phyloP scores from a whole-genome alignment of 1,140 invertebrate genomes.

The Macrobrachium nipponense region DNA sequence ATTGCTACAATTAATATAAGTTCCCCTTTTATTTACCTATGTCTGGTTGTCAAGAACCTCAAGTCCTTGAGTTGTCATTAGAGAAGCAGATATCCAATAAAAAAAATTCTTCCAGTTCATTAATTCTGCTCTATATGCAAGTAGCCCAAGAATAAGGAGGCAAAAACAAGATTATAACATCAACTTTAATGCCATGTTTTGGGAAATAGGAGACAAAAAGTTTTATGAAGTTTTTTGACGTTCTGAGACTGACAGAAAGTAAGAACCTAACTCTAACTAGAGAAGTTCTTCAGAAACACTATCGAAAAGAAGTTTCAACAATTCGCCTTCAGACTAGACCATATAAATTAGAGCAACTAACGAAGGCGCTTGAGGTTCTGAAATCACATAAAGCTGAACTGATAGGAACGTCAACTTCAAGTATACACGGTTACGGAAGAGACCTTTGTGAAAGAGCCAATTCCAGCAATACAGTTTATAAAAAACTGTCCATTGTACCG shows the following conservation, averaged over 20 bases:
- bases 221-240: neutral
- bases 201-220: slow-evolving; percentile 17
- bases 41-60: neutral
- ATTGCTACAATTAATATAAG: slow-evolving; percentile 15
- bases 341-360: neutral
- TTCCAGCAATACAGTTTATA: no score
- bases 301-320: no score
- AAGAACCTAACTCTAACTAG: slow-evolving; percentile 18
- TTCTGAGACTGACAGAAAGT: neutral
- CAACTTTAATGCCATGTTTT: neutral
- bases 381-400: neutral
- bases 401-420: neutral
- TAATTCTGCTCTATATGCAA: slow-evolving; percentile 1
- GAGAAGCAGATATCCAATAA: neutral
- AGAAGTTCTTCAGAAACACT: neutral
- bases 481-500: no score
- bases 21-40: slow-evolving; percentile 18
- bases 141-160: no score
- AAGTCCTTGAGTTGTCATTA: neutral
- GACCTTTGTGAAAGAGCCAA: neutral
- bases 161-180: neutral
- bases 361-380: neutral
- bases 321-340: neutral
- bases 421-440: neutral
- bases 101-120: slow-evolving; percentile 21